Base-by-base conservation (phyloP, 2,113 vertebrate genomes). In the Prunella himalayana region DNA sequence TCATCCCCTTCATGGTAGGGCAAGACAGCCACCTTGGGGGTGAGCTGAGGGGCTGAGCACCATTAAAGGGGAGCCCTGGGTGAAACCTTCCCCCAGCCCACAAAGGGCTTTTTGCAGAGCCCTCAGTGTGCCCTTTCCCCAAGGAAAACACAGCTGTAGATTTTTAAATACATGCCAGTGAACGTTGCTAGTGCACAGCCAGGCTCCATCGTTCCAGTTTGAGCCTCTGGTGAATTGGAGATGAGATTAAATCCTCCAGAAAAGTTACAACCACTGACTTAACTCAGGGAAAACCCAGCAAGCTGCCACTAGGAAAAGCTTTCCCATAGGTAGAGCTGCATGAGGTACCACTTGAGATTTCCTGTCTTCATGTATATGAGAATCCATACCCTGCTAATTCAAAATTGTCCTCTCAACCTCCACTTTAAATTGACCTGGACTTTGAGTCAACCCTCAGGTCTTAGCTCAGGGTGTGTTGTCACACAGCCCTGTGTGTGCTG, bases 401-500 rank as follows among this genome's bases (percentile, higher is more conserved):
- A 25, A 77, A 82, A 57, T 11, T 9, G 1, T 51, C 30, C 28
- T 78, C 33, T 57, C 61, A 61, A 2, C 11, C 23, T 33, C 37
- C 30, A 2, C 35, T 65, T 90, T 35, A 30, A 70, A 27, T 7
- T 45, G 72, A 42, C 30, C 24, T 50, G 53, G 28, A 17, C 24
- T 53, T 42, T 31, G 11, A 63, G 50, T 23, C 49, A 49, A 47
- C 37, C 27, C 19, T 28, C 27, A 16, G 9, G 18, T 25, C 35
- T 54, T 37, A 15, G 56, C 28, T 45, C 37, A 64, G 25, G 16
- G 16, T 22, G 15, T 23, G n/a, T 30, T 3, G 1, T 44, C 61
- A 25, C 1, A 5, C 35, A 60, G 23, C 5, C 10, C 60, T 0
- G 0, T 1, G 0, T 8, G 8, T 1, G 0, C 2, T 35, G 9